phyloP scores from a whole-genome alignment of 92 coral and sea anemone genomes.

The Nematostella vectensis region DNA sequence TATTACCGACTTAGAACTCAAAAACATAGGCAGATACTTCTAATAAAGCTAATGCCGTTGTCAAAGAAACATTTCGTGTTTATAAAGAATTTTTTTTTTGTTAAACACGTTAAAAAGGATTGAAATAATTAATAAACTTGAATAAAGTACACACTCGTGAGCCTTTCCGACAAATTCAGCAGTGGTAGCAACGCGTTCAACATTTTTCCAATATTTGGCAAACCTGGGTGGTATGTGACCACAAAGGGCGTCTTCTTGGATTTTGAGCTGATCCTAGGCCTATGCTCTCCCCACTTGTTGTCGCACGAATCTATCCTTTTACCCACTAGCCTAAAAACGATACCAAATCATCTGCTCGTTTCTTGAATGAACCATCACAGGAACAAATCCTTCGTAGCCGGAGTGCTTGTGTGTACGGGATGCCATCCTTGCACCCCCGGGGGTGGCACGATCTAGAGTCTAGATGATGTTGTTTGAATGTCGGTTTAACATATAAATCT shows the following conservation, averaged over 20 bases:
- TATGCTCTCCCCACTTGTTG: too few species aligned
- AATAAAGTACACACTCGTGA: too few species aligned
- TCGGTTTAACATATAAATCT: slow-evolving; percentile 15
- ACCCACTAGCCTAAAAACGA: too few species aligned
- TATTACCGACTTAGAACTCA: too few species aligned
- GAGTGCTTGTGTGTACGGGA: slow-evolving; percentile 30
- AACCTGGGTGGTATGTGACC: slow-evolving; percentile 10
- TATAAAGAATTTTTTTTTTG: too few species aligned
- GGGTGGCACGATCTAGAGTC: slow-evolving; percentile 19
- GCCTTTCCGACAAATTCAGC: neutral
- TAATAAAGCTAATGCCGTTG: too few species aligned
- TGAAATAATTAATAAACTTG: too few species aligned
- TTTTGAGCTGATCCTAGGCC: too few species aligned
- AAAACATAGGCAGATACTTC: too few species aligned
- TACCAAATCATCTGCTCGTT: slow-evolving; percentile 8
- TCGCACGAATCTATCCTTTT: too few species aligned
- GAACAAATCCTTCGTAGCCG: slow-evolving; percentile 21
- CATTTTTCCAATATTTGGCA: slow-evolving; percentile 21
- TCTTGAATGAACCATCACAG: neutral
- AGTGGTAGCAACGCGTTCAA: neutral
- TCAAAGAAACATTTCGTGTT: too few species aligned
- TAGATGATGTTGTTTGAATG: slow-evolving; percentile 27
- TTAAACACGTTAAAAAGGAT: too few species aligned
- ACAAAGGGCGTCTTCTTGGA: neutral
- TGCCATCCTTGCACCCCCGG: slow-evolving; percentile 11